phyloP scores from a whole-genome alignment of 2,113 vertebrate species.

The Myxocyprinus asiaticus region DNA sequence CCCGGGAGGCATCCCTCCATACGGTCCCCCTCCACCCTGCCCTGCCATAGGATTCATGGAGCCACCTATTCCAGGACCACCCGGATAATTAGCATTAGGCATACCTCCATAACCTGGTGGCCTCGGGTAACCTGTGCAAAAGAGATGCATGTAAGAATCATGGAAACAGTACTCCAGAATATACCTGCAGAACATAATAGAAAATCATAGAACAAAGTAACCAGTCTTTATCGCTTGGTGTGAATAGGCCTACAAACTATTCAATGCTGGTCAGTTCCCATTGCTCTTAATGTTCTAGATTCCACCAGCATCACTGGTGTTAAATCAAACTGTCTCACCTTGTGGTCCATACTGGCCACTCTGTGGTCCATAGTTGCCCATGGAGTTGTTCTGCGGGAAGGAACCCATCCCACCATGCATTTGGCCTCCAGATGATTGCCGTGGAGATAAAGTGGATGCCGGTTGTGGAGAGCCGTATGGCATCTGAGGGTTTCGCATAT shows the following conservation, averaged over 20 bases:
- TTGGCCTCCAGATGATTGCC: conserved; percentile 92
- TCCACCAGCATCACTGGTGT: background rate
- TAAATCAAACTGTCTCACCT: conserved; percentile 73
- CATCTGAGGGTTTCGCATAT: conserved; percentile 96
- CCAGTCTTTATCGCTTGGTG: too few species aligned
- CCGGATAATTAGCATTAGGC: conserved; percentile 92
- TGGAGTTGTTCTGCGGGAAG: conserved; percentile 94
- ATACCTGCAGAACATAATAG: too few species aligned
- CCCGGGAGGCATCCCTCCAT: conserved; percentile 84
- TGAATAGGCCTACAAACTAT: too few species aligned
- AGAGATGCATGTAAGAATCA: background rate
- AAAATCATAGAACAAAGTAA: too few species aligned
- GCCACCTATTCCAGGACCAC: conserved; percentile 86
- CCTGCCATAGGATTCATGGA: conserved; percentile 89
- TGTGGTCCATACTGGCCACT: conserved; percentile 92
- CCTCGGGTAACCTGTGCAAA: conserved; percentile 85
- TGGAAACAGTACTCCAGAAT: too few species aligned
- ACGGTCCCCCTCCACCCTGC: conserved; percentile 86
- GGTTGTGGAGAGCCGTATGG: conserved; percentile 94
- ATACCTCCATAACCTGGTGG: conserved; percentile 88
- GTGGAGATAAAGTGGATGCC: conserved; percentile 95
- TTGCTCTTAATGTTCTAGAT: too few species aligned
- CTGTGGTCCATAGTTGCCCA: conserved; percentile 93
- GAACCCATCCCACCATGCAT: conserved; percentile 93
- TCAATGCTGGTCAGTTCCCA: too few species aligned